Evolutionary conservation across 2,797 vertebrate species (phyloP).

Genomic region (Chaetodon trifasciatus): DNA sequence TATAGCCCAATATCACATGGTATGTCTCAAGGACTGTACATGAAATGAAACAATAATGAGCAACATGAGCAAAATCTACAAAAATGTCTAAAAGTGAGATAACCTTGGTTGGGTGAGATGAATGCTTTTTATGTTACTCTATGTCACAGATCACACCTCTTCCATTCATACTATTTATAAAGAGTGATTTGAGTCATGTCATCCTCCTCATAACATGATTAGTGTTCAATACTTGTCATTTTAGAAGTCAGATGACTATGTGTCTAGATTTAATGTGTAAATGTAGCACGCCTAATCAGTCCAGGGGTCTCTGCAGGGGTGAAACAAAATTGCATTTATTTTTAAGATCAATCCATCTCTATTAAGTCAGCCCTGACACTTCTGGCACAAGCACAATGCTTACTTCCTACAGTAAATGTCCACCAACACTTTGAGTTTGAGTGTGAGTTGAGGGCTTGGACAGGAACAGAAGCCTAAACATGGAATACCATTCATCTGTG

Average conservation of each 20-base stretch:
- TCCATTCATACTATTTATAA: too few species aligned
- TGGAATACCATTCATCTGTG: constrained; percentile 14
- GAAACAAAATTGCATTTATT: not conserved
- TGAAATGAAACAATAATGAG: too few species aligned
- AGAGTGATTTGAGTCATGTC: too few species aligned
- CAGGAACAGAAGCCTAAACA: constrained; percentile 42
- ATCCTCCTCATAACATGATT: too few species aligned
- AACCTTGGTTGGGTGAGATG: not conserved
- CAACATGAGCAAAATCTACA: too few species aligned
- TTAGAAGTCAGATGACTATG: too few species aligned
- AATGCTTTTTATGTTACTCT: not conserved
- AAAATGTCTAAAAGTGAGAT: too few species aligned
- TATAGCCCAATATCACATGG: too few species aligned
- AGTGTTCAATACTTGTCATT: too few species aligned
- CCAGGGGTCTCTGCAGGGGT: not conserved
- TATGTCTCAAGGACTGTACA: too few species aligned
- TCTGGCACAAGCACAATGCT: constrained; percentile 18
- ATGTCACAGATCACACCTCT: not conserved
- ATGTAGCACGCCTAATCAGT: not conserved
- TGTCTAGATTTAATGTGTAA: too few species aligned
- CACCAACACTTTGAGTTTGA: constrained; percentile 5
- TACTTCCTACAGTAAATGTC: constrained; percentile 17
- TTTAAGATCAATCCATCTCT: constrained; percentile 10
- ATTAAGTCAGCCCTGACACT: not conserved
- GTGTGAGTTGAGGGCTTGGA: not conserved